Conservation (phyloP, 2,888 invertebrate species). For the Oxyteleia sp. region DNA sequence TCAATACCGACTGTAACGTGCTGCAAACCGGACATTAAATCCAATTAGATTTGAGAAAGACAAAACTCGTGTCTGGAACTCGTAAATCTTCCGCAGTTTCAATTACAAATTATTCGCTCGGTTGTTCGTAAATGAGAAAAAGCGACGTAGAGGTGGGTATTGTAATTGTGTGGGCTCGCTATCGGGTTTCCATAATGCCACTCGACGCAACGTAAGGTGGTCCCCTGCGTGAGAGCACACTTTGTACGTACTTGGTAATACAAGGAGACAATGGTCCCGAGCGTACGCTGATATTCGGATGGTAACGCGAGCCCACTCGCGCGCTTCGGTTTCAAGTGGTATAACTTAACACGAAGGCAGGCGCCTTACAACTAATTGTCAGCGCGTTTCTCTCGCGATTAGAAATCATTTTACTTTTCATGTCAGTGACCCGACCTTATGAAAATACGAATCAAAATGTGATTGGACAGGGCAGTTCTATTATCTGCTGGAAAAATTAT, state of each 20-base stretch:
- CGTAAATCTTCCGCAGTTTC: conserved; percentile 46
- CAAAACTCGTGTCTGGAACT: not conserved
- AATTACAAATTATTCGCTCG: conserved; percentile 80
- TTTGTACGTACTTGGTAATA: conserved; percentile 81
- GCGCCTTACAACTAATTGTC: conserved; percentile 77
- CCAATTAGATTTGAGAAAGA: conserved; percentile 16
- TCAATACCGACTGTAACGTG: not conserved
- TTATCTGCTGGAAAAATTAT: too few relatives aligned
- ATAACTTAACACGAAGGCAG: conserved; percentile 79
- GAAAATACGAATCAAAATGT: too few relatives aligned
- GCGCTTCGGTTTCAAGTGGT: conserved; percentile 82
- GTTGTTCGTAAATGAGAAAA: conserved; percentile 84
- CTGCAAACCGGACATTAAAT: conserved; percentile 12
- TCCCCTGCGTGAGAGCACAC: conserved; percentile 71
- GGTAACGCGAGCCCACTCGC: conserved; percentile 82
- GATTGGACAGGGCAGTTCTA: too few relatives aligned
- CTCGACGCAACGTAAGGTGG: conserved; percentile 69
- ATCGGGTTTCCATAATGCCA: conserved; percentile 71
- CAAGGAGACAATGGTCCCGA: conserved; percentile 83
- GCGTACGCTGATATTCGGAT: conserved; percentile 66
- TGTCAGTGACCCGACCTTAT: conserved; percentile 19
- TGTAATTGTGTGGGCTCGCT: conserved; percentile 72
- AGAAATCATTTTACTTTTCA: conserved; percentile 51
- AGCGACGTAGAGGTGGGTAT: conserved; percentile 50
- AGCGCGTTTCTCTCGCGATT: conserved; percentile 40